These are phyloP conservation scores for Lophochroa leadbeateri DNA, from an alignment of 2,113 vertebrate genomes.

Conservation along the genomic window DNA sequence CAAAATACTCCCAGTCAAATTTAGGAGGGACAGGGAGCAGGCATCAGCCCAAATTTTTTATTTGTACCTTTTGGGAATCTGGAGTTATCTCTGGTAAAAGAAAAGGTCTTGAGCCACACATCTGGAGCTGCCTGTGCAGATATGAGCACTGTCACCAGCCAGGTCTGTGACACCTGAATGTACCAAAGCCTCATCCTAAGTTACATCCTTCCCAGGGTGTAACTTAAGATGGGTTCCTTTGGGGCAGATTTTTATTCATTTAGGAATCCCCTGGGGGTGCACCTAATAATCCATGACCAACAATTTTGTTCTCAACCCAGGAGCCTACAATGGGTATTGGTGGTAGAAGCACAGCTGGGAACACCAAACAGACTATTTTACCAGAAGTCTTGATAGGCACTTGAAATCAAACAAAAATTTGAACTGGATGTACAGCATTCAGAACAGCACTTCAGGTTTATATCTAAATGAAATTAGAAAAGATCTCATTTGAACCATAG, in stretches of 20 bases:
- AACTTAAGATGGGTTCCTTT: neutral
- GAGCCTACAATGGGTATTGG: neutral
- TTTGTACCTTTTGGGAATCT: neutral
- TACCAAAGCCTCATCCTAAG: neutral
- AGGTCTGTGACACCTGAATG: neutral
- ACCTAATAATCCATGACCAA: neutral
- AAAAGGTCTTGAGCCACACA: neutral
- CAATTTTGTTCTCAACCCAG: neutral
- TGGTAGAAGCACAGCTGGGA: neutral
- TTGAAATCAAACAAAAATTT: neutral
- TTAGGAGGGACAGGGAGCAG: neutral
- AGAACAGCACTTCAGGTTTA: neutral
- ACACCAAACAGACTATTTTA: neutral
- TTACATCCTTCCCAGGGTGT: neutral
- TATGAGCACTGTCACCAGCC: accelerated
- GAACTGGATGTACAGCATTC: neutral
- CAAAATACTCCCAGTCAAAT: neutral
- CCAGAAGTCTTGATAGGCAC: neutral
- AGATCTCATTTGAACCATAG: neutral
- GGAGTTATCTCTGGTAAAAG: neutral
- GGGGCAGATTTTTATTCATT: neutral
- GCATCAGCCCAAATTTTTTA: neutral
- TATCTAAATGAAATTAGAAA: neutral
- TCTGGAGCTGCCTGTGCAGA: neutral
- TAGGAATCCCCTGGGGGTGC: neutral